Base-by-base conservation (phyloP, 1,140 invertebrate genomes). In the Diploscapter pachys region DNA sequence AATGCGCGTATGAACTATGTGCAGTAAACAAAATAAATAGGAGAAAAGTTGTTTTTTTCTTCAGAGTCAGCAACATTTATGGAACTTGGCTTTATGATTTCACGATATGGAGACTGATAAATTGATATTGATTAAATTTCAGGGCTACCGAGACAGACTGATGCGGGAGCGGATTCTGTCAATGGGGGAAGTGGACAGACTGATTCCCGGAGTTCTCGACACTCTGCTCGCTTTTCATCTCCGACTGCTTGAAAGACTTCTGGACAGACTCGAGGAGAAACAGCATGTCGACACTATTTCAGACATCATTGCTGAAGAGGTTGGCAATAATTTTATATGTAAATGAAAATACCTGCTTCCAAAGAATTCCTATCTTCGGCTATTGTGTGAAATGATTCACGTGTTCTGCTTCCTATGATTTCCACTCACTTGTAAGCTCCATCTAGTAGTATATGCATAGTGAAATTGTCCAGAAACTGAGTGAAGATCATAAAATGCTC, bases 151-250 rank as follows among this genome's bases (percentile, higher is more conserved):
- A 52, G 62, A 53, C n/a, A 69, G 69, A 51, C 72, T 76, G 70
- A 48, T 76, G 11, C 69, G 72, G 2, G 70, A 72, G 11, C 57
- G 55, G 5, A 67, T 76, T 31, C 59, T 76, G 53, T 67, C 9
- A 5, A 61, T 31, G 52, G 13, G 56, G 53, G 75, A 76, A 5
- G 62, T 72, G 65, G 63, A 72, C 52, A 48, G 57, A 65, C 70
- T 76, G 54, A 76, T 76, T n/a, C 75, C 75, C 11, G 75, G 68
- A 31, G 75, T 76, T 9, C 61, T 76, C 48, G 75, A 76, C 50
- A 49, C 75, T 11, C 62, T 76, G 61, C 75, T 76, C 31, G 13
- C 67, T 6, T 76, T 76, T 63, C 75, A 76, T 64, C 49, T 62
- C 5, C 72, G 72, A 31, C 51, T 76, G 4, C 63, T 76, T 8